phyloP scores from a whole-genome alignment of 2,888 invertebrate genomes.

The Schizaphis graminum region DNA sequence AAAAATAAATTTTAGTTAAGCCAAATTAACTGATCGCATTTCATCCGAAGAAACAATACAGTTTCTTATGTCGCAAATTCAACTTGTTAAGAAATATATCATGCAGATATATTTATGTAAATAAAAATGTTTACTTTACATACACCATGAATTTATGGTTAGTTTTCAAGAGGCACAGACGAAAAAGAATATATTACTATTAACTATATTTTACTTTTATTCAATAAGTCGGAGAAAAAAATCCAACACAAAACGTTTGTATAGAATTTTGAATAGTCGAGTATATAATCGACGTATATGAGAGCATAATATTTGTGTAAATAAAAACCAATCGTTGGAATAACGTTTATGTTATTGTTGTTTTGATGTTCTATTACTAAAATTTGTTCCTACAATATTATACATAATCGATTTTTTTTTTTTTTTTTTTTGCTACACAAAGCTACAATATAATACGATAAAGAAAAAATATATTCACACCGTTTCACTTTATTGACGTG shows the following conservation, averaged over 20 bases:
- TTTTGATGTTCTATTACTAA: slow-evolving; percentile 42
- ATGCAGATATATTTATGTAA: background rate
- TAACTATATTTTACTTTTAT: background rate
- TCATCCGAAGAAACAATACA: background rate
- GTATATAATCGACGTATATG: background rate
- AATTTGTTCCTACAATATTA: slow-evolving; percentile 14
- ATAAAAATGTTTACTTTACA: background rate
- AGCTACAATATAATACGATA: background rate
- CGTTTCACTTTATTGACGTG: background rate
- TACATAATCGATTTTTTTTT: background rate
- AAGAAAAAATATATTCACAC: background rate
- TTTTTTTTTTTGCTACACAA: background rate
- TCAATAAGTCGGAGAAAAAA: background rate
- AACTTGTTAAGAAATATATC: background rate
- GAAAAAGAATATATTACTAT: background rate
- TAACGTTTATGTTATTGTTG: slow-evolving; percentile 16
- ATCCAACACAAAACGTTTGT: background rate
- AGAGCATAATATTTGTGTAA: background rate
- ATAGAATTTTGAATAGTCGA: background rate
- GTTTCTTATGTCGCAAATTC: background rate
- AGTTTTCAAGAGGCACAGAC: background rate
- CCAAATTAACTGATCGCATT: background rate
- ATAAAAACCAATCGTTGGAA: slow-evolving; percentile 15
- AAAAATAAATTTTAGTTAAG: background rate
- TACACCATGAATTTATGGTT: background rate